These are phyloP conservation scores for Cnemophilus loriae DNA, from an alignment of 2,113 vertebrate genomes.

Conservation along the genomic window DNA sequence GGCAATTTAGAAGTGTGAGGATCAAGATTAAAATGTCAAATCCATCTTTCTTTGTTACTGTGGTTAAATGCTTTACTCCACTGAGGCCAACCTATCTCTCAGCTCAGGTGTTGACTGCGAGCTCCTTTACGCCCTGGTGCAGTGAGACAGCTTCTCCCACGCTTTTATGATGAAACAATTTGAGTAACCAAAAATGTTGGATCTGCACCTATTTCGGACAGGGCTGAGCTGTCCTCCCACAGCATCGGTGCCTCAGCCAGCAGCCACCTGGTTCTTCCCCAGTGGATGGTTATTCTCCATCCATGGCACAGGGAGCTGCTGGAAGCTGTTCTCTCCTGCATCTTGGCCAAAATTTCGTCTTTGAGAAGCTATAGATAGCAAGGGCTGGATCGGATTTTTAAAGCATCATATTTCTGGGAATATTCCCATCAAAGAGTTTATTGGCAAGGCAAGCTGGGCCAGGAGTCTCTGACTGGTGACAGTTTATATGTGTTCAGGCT, in stretches of 20 bases:
- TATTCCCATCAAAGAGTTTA: not conserved
- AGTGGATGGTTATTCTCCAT: not conserved
- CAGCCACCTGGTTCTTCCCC: not conserved
- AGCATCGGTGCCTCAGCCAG: not conserved
- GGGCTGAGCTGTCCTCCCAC: not conserved
- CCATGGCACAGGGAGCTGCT: not conserved
- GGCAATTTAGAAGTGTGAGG: not conserved
- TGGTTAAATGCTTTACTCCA: not conserved
- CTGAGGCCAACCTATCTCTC: not conserved
- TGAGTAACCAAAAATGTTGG: not conserved
- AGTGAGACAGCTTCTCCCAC: not conserved
- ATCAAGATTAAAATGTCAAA: not conserved
- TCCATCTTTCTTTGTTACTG: not conserved
- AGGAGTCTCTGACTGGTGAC: not conserved
- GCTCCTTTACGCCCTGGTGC: rapidly evolving
- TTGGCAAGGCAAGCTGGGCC: slow-evolving; percentile 5
- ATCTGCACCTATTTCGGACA: not conserved
- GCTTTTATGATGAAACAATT: not conserved
- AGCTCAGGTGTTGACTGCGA: rapidly evolving
- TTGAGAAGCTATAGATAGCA: not conserved
- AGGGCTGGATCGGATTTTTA: not conserved
- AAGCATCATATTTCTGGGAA: slow-evolving; percentile 27
- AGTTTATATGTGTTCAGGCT: not conserved
- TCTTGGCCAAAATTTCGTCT: not conserved
- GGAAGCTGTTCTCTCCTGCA: not conserved